These are phyloP conservation scores for Porites australiensis DNA, from an alignment of 64 coral and sea anemone genomes.

Conservation along the genomic window DNA sequence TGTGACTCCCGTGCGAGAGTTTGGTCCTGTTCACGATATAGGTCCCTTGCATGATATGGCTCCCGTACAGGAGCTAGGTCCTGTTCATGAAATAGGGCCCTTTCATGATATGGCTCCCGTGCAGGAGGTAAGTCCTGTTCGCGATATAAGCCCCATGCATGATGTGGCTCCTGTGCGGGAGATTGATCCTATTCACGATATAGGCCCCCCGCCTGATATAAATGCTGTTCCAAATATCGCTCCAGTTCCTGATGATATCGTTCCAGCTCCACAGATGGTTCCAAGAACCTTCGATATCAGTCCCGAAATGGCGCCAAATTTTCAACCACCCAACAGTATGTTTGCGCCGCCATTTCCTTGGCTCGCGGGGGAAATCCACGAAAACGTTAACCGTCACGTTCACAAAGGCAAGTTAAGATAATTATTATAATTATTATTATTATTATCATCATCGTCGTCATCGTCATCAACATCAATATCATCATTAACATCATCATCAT, in stretches of 20 bases:
- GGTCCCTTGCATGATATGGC: neutral
- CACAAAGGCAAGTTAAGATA: slow-evolving; percentile 12
- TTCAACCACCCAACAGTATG: neutral
- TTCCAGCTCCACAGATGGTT: neutral
- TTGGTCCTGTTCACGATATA: neutral
- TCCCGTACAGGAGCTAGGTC: neutral
- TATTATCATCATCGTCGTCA: too few relatives aligned
- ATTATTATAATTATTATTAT: too few relatives aligned
- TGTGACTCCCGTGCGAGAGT: neutral
- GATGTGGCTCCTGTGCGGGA: neutral
- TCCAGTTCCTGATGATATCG: neutral
- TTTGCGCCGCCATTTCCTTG: slow-evolving; percentile 15
- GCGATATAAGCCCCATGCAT: neutral
- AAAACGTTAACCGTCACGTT: slow-evolving; percentile 38
- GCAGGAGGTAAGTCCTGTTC: neutral
- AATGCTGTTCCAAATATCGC: neutral
- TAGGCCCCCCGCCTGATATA: neutral
- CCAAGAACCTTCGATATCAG: neutral
- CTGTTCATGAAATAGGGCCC: neutral
- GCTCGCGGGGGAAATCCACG: slow-evolving; percentile 21
- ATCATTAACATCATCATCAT: too few relatives aligned
- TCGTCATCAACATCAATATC: too few relatives aligned
- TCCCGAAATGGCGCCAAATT: neutral
- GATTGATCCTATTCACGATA: neutral
- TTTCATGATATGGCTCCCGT: neutral